Base-by-base conservation (phyloP, 2,888 invertebrate species). In the Sympetrum striolatum region DNA sequence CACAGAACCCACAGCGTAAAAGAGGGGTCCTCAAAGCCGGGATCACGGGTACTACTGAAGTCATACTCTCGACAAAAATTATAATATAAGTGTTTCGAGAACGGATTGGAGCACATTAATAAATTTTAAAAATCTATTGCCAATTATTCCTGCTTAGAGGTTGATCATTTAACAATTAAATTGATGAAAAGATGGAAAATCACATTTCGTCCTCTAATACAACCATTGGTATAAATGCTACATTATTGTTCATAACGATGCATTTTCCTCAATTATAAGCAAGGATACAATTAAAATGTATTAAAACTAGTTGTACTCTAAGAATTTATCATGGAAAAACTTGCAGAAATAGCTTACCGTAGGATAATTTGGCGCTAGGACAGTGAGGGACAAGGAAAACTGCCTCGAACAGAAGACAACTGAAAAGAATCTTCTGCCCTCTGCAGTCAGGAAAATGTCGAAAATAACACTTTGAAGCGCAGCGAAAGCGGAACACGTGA, bases 1-100 rank as follows among this genome's bases (percentile, higher is more conserved):
- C 91, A 91, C 92, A 90, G 91, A 91, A 90, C 91, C 91, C 91
- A 90, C 90, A 90, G 91, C 91, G 90, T 81, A 90, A 91, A 90
- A 91, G 91, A 91, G 92, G 91, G 95, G 95, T 95, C 95, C 94
- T 94, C 95, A 94, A 92, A 92, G 93, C 92, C 94, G 92, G 94
- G 82, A 90, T 81, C 90, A 90, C 81, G 64, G 82, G 58, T 82
- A 90, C 90, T 82, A 64, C 90, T 25, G 18, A 44, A 81, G 81
- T 90, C 90, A 79, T 25, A 79, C 48, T 39, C 15, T 31, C 35
- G 22, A 31, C 73, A 73, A 31, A 25, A 31, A 73, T 14, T 60
- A 22, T 8, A 25, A 25, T 35, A n/a, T 14, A 53, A 0, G 6
- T 22, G 12, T 2, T 73, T 44, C 14, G 12, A 25, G 10, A 35